Conservation (phyloP, 2,888 invertebrate species). For the Ctenicera cuprea region DNA sequence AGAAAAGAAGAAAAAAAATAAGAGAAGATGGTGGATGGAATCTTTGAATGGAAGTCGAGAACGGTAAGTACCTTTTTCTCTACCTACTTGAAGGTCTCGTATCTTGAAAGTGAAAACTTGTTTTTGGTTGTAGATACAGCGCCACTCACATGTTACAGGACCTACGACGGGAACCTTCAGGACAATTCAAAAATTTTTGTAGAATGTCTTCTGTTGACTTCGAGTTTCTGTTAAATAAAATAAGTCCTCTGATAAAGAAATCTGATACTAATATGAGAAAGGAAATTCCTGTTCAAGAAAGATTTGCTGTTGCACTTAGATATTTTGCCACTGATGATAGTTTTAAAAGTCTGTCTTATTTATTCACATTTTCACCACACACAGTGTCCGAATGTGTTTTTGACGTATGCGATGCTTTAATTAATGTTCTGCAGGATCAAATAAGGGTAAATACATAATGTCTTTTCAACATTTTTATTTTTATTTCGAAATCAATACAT, state of each 20-base stretch:
- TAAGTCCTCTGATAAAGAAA: too few species aligned
- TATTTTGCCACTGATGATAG: constrained; percentile 22
- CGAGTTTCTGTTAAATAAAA: too few species aligned
- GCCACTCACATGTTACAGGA: too few species aligned
- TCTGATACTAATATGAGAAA: neutral
- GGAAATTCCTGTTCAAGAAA: neutral
- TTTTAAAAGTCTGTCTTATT: constrained; percentile 3
- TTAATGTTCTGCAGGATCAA: neutral
- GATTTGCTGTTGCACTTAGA: constrained; percentile 17
- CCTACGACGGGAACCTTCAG: too few species aligned
- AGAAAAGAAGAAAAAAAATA: too few species aligned
- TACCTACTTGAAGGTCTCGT: too few species aligned
- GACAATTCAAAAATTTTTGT: too few species aligned
- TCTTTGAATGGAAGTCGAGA: too few species aligned
- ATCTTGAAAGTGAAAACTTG: too few species aligned
- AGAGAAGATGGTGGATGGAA: too few species aligned
- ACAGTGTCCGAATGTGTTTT: neutral
- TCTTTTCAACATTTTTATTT: neutral
- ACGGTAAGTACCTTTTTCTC: too few species aligned
- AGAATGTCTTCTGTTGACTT: neutral
- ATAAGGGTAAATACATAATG: constrained; percentile 9
- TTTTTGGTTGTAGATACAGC: too few species aligned
- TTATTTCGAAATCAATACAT: neutral
- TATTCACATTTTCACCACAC: constrained; percentile 14
- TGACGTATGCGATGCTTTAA: neutral